Evolutionary conservation across 2,888 invertebrate species (phyloP).

Genomic region (Caenorhabditis panamensis): DNA sequence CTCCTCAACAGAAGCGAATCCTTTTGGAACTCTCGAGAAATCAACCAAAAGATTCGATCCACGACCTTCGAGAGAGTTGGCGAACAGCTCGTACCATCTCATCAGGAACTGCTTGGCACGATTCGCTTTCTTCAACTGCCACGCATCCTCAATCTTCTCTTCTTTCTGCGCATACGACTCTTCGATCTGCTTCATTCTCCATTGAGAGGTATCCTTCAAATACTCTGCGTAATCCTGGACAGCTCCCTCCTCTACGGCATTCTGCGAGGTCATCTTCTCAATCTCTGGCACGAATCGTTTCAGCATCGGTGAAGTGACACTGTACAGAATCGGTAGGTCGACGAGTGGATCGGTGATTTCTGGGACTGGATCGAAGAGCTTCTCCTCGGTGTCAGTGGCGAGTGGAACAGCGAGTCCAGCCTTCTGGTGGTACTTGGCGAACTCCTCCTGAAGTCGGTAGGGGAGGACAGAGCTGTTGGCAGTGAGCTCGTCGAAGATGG

Average conservation of each 20-base stretch:
- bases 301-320: conserved; percentile 68
- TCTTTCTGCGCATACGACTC: conserved; percentile 72
- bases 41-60: conserved; percentile 78
- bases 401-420: conserved; percentile 74
- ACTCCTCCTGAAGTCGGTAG: conserved; percentile 77
- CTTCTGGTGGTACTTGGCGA: conserved; percentile 73
- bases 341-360: conserved; percentile 63
- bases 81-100: conserved; percentile 79
- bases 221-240: conserved; percentile 70
- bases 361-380: conserved; percentile 72
- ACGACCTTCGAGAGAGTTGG: conserved; percentile 79
- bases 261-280: conserved; percentile 60
- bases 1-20: conserved; percentile 67
- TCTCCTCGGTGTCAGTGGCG: conserved; percentile 76
- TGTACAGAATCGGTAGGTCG: conserved; percentile 69
- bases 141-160: conserved; percentile 72
- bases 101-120: conserved; percentile 70
- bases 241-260: conserved; percentile 60
- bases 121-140: conserved; percentile 71
- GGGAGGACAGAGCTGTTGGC: conserved; percentile 74
- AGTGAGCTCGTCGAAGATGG: conserved; percentile 70
- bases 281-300: conserved; percentile 73
- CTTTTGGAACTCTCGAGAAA: conserved; percentile 77
- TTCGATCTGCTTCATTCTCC: conserved; percentile 75
- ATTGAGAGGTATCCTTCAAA: conserved; percentile 65